Evolutionary conservation across 1,140 invertebrate species (phyloP).

Genomic region (Drosophila novamexicana): DNA sequence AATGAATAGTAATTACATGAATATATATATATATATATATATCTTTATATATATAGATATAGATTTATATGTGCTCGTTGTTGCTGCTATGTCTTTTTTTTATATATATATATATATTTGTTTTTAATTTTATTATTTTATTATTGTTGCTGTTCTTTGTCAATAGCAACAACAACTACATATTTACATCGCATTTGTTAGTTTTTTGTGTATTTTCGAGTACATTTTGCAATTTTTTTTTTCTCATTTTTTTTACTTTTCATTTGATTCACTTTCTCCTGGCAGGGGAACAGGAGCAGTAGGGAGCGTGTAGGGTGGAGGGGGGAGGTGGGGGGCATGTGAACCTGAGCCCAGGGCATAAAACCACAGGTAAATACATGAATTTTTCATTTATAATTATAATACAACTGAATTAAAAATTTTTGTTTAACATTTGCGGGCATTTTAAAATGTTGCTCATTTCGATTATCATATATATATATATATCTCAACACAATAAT

Average conservation of each 20-base stretch:
- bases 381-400: constrained; percentile 57
- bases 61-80: constrained; percentile 51
- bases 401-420: constrained; percentile 77
- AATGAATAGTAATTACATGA: neutral
- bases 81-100: constrained; percentile 36
- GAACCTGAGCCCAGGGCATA: constrained; percentile 22
- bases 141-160: constrained; percentile 41
- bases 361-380: constrained; percentile 51
- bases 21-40: constrained; percentile 9
- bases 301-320: too few relatives aligned
- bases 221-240: constrained; percentile 70
- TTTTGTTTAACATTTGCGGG: constrained; percentile 66
- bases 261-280: constrained; percentile 44
- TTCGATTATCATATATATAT: constrained; percentile 44
- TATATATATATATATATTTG: constrained; percentile 12
- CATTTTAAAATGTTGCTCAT: constrained; percentile 71
- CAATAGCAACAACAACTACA: constrained; percentile 70
- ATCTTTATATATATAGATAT: constrained; percentile 19
- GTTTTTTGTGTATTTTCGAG: constrained; percentile 70
- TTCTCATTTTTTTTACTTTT: constrained; percentile 21
- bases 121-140: constrained; percentile 21
- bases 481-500: constrained; percentile 42
- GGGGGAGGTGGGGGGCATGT: neutral
- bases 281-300: neutral
- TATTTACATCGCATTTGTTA: constrained; percentile 77